Base-by-base conservation (phyloP, 2,888 invertebrate genomes). In the Bugulina stolonifera region DNA sequence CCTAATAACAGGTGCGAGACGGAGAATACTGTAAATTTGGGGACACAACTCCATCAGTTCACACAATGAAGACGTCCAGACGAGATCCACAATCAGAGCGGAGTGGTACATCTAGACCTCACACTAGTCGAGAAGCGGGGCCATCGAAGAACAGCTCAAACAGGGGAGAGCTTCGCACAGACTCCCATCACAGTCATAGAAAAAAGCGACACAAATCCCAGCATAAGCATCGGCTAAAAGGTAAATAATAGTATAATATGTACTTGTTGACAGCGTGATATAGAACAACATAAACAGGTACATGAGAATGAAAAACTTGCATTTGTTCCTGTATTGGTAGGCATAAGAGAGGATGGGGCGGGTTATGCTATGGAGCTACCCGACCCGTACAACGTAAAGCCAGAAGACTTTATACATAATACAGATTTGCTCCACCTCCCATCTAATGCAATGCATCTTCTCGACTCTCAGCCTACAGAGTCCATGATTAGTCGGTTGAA, bases 361-460 rank as follows among this genome's bases (percentile, higher is more conserved):
- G 10, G 10, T 52, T 52, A 22, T 52, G 52, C 52, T 52, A n/a
- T n/a, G n/a, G n/a, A n/a, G 3, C 52, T 70, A 2, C 70, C 70
- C 18, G 70, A 70, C 29, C 70, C 70, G 23, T 70, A 70, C 52
- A 35, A 70, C 32, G 29, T 70, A 27, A 43, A 54, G 32, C 70
- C 70, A n/a, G 70, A 70, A 52, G 70, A 70, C 23, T 70, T 70
- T 29, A 10, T 70, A 10, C 70, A 70, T 23, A 23, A 10, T 14
- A 54, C n/a, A 10, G 70, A 70, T 29, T 14, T 70, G 70, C 70
- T 70, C 10, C 70, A 70, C 70, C 34, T 64, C 29, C 10, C 25
- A 14, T 10, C 64, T 43, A 18, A 5, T 43, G 43, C 5, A 18
- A 43, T 5, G 18, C 43, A 18, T 43, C 43, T 43, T 5, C 43